phyloP scores from a whole-genome alignment of 2,888 invertebrate species.

The Alloscopus bannaensis region DNA sequence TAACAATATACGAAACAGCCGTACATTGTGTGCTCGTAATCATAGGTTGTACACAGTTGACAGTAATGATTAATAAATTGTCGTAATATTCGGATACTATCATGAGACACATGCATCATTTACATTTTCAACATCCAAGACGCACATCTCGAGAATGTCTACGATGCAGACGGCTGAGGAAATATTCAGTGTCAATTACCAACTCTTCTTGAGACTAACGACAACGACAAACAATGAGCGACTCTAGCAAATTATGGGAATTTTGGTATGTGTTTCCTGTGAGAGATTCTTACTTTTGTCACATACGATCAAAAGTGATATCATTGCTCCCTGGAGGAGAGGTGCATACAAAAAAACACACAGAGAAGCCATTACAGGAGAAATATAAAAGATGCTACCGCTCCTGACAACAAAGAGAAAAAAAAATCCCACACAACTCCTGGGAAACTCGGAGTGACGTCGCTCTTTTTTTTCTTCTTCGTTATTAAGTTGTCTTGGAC shows the following conservation, averaged over 20 bases:
- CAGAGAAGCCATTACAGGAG: not conserved
- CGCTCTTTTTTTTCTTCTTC: not conserved
- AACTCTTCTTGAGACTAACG: not conserved
- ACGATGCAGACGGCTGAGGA: too few relatives aligned
- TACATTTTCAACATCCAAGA: too few relatives aligned
- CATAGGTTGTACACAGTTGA: conserved; percentile 8
- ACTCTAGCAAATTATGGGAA: conserved; percentile 25
- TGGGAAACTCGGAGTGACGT: conserved; percentile 42
- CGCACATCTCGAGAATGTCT: too few relatives aligned
- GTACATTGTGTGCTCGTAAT: not conserved
- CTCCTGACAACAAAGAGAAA: too few relatives aligned
- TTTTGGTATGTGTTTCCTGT: conserved; percentile 49
- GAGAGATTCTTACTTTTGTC: conserved; percentile 44
- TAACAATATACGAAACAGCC: conserved; percentile 6
- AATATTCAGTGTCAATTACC: conserved; percentile 14
- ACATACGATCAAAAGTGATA: conserved; percentile 4
- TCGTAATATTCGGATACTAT: not conserved
- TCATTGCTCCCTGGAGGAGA: conserved; percentile 7
- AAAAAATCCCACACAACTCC: conserved; percentile 34
- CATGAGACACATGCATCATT: too few relatives aligned
- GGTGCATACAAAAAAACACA: not conserved
- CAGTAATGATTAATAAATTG: conserved; percentile 32
- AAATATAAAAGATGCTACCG: conserved; percentile 17
- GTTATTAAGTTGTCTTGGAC: not conserved
- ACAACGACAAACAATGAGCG: not conserved